phyloP scores from a whole-genome alignment of 2,888 invertebrate genomes.

The Drosophila gaucha region DNA sequence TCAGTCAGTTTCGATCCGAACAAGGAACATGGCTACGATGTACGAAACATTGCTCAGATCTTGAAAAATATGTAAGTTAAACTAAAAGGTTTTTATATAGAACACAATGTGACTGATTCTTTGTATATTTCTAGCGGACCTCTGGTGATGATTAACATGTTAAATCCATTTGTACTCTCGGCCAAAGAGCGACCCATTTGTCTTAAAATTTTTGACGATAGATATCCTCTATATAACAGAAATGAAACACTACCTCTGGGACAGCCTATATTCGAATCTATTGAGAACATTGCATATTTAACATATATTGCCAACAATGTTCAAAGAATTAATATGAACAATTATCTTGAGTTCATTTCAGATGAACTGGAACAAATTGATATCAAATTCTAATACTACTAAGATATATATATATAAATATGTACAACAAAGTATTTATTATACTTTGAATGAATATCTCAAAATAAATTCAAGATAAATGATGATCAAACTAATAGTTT shows the following conservation, averaged over 20 bases:
- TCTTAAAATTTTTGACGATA: neutral
- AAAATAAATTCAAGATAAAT: too few relatives aligned
- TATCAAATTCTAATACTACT: too few relatives aligned
- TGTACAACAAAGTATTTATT: too few relatives aligned
- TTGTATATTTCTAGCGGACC: constrained; percentile 14
- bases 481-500: too few relatives aligned
- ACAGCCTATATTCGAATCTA: neutral
- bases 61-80: too few relatives aligned
- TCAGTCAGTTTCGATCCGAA: constrained; percentile 8
- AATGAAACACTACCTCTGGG: neutral
- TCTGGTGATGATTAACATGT: constrained; percentile 6
- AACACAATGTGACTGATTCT: neutral
- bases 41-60: constrained; percentile 39
- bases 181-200: constrained; percentile 42
- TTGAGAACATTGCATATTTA: neutral
- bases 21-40: constrained; percentile 14
- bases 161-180: constrained; percentile 31
- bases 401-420: too few relatives aligned
- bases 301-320: constrained; percentile 6
- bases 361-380: too few relatives aligned
- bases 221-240: too few relatives aligned
- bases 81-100: too few relatives aligned
- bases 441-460: too few relatives aligned
- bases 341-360: too few relatives aligned
- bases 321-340: too few relatives aligned